Evolutionary conservation across 2,888 invertebrate species (phyloP).

Genomic region (Spicauda simplicius): DNA sequence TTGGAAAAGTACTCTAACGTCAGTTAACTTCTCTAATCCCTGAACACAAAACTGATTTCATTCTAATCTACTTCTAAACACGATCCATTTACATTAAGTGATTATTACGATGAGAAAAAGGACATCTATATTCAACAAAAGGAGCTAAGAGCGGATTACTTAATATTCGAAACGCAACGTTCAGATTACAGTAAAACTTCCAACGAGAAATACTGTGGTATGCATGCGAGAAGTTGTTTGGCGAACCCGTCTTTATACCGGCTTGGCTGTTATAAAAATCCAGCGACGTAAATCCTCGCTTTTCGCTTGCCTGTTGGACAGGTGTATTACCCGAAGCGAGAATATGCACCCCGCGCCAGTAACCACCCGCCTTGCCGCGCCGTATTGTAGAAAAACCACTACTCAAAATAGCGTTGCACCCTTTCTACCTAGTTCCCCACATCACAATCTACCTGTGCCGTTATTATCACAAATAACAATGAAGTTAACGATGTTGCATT

Average conservation of each 20-base stretch:
- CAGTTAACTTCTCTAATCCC: background rate
- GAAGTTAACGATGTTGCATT: background rate
- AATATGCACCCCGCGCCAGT: constrained; percentile 18
- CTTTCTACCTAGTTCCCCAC: constrained; percentile 29
- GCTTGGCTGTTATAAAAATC: background rate
- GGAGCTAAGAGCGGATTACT: background rate
- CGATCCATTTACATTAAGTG: background rate
- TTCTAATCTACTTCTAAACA: background rate
- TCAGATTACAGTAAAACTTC: background rate
- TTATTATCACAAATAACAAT: background rate
- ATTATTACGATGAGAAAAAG: background rate
- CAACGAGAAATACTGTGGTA: constrained; percentile 9
- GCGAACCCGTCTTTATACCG: background rate
- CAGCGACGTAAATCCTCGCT: constrained; percentile 8
- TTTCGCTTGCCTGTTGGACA: constrained; percentile 22
- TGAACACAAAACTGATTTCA: background rate
- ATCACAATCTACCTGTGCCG: constrained; percentile 15
- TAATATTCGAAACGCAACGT: background rate
- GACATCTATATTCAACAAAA: background rate
- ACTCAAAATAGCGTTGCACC: constrained; percentile 24
- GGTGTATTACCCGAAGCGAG: constrained; percentile 23
- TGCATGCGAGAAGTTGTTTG: constrained; percentile 11
- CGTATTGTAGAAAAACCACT: constrained; percentile 27
- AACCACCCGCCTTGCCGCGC: constrained; percentile 10
- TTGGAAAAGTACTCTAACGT: background rate